Base-by-base conservation (phyloP, 2,888 invertebrate genomes). In the Gymnocheta viridis region DNA sequence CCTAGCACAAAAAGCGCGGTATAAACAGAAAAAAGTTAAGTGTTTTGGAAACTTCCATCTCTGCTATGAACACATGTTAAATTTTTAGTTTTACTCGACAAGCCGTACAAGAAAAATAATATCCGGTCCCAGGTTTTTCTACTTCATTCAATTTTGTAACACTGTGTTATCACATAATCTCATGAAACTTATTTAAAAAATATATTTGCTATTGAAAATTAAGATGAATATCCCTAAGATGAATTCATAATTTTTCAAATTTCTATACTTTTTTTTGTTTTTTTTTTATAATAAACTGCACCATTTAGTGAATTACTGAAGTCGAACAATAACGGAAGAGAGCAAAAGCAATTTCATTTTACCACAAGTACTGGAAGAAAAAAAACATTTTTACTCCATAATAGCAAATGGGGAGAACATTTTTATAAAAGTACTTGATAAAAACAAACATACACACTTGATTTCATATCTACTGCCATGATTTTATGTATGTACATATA, bases 301-400 rank as follows among this genome's bases (percentile, higher is more conserved):
- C 77, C 85, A 86, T 86, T 87, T 87, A 87, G 87, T 85, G 85
- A 86, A 85, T 82, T 78, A 82, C 85, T 85, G 79, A 86, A 86
- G 86, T 85, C 72, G 79, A 85, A 87, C 85, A 86, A 82, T 79
- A 82, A 82, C 81, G 82, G 73, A 35, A 64, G 27, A 38, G 32
- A 54, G 58, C 54, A 38, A 27, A 64, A 72, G 81, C 62, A 85
- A 82, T 87, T 85, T 82, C 72, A 80, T 82, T 85, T 82, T 69
- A 79, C 82, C 82, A 54, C 83, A 82, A 86, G 70, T 81, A 81
- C 81, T 82, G 51, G 67, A 77, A 76, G 38, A 32, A 58, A 81
- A 74, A 67, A 58, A 49, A 64, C 67, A 64, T 72, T 84, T 84
- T 77, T 69, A 84, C 72, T 74, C 69, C 81, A 81, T 73, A 73